Percentiles rank a stretch among this genome's conserved stretches.
Evolutionary conservation across 2,888 invertebrate species (phyloP).

Genomic region (Leptothorax acervorum): DNA sequence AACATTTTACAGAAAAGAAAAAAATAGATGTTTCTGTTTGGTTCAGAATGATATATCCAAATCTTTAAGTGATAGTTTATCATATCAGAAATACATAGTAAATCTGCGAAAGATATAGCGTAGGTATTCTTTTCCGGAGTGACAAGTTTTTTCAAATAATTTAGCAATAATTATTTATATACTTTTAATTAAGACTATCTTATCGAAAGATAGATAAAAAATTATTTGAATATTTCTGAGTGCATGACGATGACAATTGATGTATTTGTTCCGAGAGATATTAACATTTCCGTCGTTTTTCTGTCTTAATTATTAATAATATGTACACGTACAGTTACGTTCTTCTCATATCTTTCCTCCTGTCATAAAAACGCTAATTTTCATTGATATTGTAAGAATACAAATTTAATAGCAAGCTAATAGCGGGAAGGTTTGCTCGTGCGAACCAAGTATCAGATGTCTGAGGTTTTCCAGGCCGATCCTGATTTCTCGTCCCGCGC

Average conservation of each 20-base stretch:
- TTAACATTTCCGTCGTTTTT: neutral
- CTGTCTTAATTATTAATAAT: neutral
- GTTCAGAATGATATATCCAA: neutral
- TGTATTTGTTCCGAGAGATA: neutral
- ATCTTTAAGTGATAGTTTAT: neutral
- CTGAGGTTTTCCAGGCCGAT: neutral
- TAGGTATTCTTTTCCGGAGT: neutral
- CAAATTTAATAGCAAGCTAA: neutral
- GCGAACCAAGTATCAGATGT: neutral
- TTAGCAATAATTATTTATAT: neutral
- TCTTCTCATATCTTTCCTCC: neutral
- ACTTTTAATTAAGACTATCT: neutral
- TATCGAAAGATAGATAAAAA: neutral
- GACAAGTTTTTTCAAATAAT: neutral
- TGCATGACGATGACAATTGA: neutral
- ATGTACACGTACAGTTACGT: neutral
- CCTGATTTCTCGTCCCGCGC: slow-evolving; percentile 73
- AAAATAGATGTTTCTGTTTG: neutral
- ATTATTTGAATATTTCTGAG: neutral
- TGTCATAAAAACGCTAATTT: neutral
- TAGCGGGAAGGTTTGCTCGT: neutral
- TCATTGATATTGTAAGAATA: neutral
- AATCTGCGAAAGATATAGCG: neutral
- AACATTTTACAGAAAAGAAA: neutral
- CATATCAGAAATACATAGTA: neutral